Conservation (phyloP, 2,888 invertebrate species). For the Muschampia plurimacula region DNA sequence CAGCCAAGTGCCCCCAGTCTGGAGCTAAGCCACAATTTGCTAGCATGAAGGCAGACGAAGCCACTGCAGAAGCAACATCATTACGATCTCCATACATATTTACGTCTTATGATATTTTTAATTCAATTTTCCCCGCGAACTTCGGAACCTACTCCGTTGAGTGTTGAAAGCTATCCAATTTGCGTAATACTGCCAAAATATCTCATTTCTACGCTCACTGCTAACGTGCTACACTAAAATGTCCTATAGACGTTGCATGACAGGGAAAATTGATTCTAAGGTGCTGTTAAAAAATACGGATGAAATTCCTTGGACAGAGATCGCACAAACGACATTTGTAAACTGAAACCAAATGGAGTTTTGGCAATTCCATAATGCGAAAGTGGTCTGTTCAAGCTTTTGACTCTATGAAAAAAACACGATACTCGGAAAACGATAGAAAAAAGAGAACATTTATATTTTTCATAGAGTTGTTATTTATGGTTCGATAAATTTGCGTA, state of each 20-base stretch:
- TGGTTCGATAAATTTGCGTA: constrained; percentile 80
- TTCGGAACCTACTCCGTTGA: constrained; percentile 85
- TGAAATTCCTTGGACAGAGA: constrained; percentile 45
- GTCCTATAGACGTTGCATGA: constrained; percentile 50
- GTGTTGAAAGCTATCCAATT: constrained; percentile 87
- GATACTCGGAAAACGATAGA: constrained; percentile 83
- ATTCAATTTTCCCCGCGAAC: constrained; percentile 85
- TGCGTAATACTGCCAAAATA: constrained; percentile 86
- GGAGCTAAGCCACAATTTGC: constrained; percentile 32
- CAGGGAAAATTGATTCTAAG: constrained; percentile 50
- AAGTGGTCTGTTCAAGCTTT: constrained; percentile 86
- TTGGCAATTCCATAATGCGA: constrained; percentile 86
- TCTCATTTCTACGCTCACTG: constrained; percentile 85
- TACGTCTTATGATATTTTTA: constrained; percentile 85
- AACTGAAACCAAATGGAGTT: constrained; percentile 73
- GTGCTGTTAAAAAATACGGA: constrained; percentile 44
- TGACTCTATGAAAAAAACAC: constrained; percentile 84
- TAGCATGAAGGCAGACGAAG: constrained; percentile 36
- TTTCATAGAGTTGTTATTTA: constrained; percentile 85
- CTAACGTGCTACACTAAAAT: constrained; percentile 54
- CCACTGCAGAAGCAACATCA: constrained; percentile 70
- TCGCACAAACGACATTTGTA: constrained; percentile 56
- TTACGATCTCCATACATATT: constrained; percentile 79
- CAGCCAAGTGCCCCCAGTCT: constrained; percentile 24
- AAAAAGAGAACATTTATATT: constrained; percentile 84